These are phyloP conservation scores for Bradypodion pumilum DNA, from an alignment of 2,797 vertebrate genomes.

Conservation along the genomic window DNA sequence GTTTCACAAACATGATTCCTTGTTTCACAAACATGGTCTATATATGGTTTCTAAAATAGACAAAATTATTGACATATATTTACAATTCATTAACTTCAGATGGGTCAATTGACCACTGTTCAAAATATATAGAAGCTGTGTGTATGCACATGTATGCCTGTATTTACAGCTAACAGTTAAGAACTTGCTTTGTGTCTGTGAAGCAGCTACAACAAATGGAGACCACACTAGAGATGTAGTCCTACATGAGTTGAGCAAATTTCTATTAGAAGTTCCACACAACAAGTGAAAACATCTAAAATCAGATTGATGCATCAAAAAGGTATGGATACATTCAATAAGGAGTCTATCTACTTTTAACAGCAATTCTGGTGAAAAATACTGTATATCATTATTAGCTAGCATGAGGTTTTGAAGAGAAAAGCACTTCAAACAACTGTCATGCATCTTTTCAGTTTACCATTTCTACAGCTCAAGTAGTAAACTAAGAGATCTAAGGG, in stretches of 20 bases:
- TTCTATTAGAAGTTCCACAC: not conserved
- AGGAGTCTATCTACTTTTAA: not conserved
- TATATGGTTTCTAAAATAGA: not conserved
- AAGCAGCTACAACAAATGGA: not conserved
- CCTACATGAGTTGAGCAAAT: not conserved
- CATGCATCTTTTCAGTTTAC: slow-evolving; percentile 12
- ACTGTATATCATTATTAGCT: not conserved
- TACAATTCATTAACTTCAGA: not conserved
- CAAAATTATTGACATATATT: not conserved
- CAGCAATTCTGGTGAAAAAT: not conserved
- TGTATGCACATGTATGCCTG: too few relatives aligned
- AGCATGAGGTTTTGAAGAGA: not conserved
- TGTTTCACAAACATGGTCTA: not conserved
- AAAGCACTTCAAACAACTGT: slow-evolving; percentile 19
- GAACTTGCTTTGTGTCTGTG: not conserved
- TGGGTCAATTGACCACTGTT: not conserved
- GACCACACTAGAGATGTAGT: not conserved
- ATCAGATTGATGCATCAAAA: not conserved
- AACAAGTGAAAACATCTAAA: not conserved
- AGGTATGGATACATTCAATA: not conserved
- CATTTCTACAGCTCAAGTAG: not conserved
- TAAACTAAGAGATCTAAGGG: slow-evolving; percentile 32
- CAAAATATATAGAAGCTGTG: not conserved
- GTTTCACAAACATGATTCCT: not conserved
- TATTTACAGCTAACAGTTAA: not conserved